These are phyloP conservation scores for Cantharis lateralis DNA, from an alignment of 2,888 invertebrate species.

Conservation along the genomic window DNA sequence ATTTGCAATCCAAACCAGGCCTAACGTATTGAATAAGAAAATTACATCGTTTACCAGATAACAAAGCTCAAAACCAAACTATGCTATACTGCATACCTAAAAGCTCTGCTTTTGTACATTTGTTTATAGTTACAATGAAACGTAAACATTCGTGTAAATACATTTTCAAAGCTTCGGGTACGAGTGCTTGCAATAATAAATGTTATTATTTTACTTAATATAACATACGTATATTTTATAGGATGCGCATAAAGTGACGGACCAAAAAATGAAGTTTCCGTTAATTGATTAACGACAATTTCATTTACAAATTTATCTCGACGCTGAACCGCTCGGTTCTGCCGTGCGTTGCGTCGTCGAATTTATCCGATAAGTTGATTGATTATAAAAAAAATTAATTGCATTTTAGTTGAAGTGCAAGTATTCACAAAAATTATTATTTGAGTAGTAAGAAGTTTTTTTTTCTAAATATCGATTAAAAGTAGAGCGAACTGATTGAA, in stretches of 20 bases:
- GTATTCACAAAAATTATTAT: neutral
- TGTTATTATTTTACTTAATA: too few relatives aligned
- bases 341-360: neutral
- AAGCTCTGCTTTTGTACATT: neutral
- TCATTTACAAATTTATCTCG: neutral
- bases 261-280: neutral
- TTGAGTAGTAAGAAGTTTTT: neutral
- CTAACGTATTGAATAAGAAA: conserved; percentile 14
- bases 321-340: neutral
- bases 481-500: neutral
- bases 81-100: neutral
- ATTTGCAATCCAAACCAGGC: conserved; percentile 17
- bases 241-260: neutral
- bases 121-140: neutral
- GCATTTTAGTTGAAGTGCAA: neutral
- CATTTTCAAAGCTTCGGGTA: neutral
- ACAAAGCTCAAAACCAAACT: conserved; percentile 2
- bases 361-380: neutral
- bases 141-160: neutral
- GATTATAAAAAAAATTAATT: neutral
- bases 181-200: neutral
- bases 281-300: neutral
- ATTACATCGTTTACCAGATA: conserved; percentile 23
- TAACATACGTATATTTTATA: neutral
- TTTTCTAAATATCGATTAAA: neutral